Evolutionary conservation across 1,140 invertebrate species (phyloP).

Genomic region (Drosophila murphyi): DNA sequence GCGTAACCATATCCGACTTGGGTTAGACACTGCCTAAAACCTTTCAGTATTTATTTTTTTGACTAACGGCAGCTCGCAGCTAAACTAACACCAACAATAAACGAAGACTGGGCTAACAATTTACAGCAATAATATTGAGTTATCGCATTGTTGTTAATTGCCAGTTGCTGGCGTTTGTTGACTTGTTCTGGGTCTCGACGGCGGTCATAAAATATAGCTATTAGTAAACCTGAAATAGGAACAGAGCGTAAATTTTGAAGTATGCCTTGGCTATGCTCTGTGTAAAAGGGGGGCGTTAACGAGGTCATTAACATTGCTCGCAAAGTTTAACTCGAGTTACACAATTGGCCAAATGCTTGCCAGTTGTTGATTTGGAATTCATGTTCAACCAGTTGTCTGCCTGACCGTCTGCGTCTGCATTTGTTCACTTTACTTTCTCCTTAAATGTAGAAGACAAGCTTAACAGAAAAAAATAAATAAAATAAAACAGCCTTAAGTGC

Average conservation of each 20-base stretch:
- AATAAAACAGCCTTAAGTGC: conserved; percentile 23
- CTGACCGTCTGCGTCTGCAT: conserved; percentile 19
- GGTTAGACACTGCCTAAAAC: neutral
- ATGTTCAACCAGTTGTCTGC: conserved; percentile 63
- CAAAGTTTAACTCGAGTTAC: conserved; percentile 69
- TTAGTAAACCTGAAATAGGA: conserved; percentile 38
- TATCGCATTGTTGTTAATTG: conserved; percentile 67
- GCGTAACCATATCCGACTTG: conserved; percentile 6
- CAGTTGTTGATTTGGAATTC: conserved; percentile 54
- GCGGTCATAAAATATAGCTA: conserved; percentile 53
- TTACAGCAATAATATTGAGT: conserved; percentile 33
- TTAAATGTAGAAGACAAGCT: conserved; percentile 75
- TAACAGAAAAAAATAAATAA: neutral
- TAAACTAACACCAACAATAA: conserved; percentile 36
- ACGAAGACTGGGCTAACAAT: conserved; percentile 27
- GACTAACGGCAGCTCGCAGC: conserved; percentile 59
- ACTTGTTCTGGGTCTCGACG: conserved; percentile 35
- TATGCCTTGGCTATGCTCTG: neutral
- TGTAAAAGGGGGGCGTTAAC: conserved; percentile 43
- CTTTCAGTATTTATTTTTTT: conserved; percentile 7
- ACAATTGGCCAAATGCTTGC: conserved; percentile 50
- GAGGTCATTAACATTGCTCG: conserved; percentile 73
- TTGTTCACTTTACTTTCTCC: conserved; percentile 71
- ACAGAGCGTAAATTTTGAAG: conserved; percentile 14
- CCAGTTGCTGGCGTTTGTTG: conserved; percentile 50